These are phyloP conservation scores for Prunella himalayana DNA, from an alignment of 2,113 vertebrate genomes.

Conservation along the genomic window DNA sequence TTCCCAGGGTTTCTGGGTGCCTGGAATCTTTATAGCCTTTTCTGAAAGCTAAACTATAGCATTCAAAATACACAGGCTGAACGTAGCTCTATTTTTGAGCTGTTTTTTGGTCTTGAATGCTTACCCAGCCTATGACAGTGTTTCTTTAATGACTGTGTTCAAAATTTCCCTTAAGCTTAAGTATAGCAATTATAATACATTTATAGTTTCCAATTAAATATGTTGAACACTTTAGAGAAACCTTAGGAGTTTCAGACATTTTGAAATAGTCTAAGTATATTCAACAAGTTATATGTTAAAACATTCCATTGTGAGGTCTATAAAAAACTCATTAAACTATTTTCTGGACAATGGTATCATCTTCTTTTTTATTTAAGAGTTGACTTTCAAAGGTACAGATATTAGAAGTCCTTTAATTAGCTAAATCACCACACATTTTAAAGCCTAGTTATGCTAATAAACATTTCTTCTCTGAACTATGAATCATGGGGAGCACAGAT, in stretches of 20 bases:
- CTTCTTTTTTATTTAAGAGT: not conserved
- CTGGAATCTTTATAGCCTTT: not conserved
- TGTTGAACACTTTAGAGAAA: not conserved
- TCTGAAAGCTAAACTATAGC: not conserved
- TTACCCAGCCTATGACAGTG: not conserved
- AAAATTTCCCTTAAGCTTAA: not conserved
- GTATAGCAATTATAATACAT: not conserved
- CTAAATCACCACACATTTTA: not conserved
- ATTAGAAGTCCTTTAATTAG: not conserved
- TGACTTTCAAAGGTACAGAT: not conserved
- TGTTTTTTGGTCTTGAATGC: not conserved
- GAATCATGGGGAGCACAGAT: not conserved
- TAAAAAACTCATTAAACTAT: not conserved
- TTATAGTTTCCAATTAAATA: not conserved
- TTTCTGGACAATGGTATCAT: not conserved
- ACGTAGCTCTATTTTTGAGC: not conserved
- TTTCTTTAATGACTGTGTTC: not conserved
- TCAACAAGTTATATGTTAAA: not conserved
- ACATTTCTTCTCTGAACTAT: not conserved
- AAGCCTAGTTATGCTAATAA: not conserved
- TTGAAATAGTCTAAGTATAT: not conserved
- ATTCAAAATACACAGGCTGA: not conserved
- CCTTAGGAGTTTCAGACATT: fast-evolving
- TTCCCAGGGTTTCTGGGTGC: not conserved
- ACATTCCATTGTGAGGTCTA: not conserved